These are phyloP conservation scores for Aspidiotus rigidus DNA, from an alignment of 2,888 invertebrate species.

Conservation along the genomic window DNA sequence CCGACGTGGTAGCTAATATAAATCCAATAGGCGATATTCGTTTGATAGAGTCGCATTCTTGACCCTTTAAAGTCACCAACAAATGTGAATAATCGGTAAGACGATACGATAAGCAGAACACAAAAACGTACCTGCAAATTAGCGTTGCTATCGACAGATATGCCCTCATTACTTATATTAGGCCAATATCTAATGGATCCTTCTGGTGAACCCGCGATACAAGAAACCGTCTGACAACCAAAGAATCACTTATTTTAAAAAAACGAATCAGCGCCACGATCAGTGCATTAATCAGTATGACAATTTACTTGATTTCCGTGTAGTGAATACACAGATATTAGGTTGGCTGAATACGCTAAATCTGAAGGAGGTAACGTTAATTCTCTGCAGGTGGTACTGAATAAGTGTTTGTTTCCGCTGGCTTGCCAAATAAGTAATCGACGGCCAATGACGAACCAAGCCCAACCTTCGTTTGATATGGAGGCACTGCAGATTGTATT, in stretches of 20 bases:
- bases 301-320: slow-evolving; percentile 47
- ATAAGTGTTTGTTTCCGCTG: slow-evolving; percentile 36
- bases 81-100: slow-evolving; percentile 36
- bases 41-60: slow-evolving; percentile 70
- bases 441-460: slow-evolving; percentile 77
- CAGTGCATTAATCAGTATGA: not conserved
- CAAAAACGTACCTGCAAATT: slow-evolving; percentile 58
- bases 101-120: not conserved
- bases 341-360: slow-evolving; percentile 77
- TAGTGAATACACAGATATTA: slow-evolving; percentile 61
- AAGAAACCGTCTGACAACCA: slow-evolving; percentile 58
- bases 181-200: slow-evolving; percentile 90
- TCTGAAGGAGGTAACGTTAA: slow-evolving; percentile 84
- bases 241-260: not conserved
- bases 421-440: slow-evolving; percentile 78
- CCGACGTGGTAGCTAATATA: slow-evolving; percentile 82
- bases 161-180: slow-evolving; percentile 76
- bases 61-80: slow-evolving; percentile 47
- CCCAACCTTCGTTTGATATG: slow-evolving; percentile 62
- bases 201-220: slow-evolving; percentile 87
- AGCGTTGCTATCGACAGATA: slow-evolving; percentile 71
- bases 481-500: slow-evolving; percentile 30
- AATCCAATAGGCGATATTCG: slow-evolving; percentile 63
- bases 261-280: not conserved
- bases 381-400: slow-evolving; percentile 63